Evolutionary conservation across 2,113 vertebrate species (phyloP).

Genomic region (Xenotilapia flavipinnis): DNA sequence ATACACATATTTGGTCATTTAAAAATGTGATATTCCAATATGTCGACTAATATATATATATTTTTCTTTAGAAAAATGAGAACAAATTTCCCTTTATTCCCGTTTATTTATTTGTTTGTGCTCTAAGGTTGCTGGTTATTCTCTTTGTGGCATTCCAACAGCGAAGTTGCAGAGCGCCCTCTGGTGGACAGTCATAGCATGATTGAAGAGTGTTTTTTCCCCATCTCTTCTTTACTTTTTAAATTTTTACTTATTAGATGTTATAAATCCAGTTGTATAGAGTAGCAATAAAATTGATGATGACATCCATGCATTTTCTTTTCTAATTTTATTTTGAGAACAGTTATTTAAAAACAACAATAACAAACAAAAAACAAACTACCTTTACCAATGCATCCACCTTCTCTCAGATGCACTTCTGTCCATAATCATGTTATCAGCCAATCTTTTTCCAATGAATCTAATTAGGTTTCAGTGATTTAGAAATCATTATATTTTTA

Average conservation of each 20-base stretch:
- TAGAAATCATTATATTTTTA: not conserved
- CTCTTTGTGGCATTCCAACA: not conserved
- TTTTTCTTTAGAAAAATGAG: not conserved
- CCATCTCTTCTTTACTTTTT: not conserved
- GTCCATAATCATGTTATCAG: not conserved
- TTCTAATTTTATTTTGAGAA: not conserved
- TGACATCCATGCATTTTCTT: not conserved
- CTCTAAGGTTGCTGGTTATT: not conserved
- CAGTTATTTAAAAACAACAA: not conserved
- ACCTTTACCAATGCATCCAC: accelerated
- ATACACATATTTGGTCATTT: accelerated
- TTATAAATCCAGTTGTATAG: not conserved
- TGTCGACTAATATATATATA: too few relatives aligned
- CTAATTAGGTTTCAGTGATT: not conserved
- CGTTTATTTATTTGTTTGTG: not conserved
- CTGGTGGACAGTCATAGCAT: not conserved
- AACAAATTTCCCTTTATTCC: not conserved
- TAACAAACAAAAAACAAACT: not conserved
- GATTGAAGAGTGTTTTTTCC: not conserved
- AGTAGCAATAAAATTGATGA: not conserved
- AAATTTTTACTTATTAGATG: not conserved
- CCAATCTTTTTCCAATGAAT: not conserved
- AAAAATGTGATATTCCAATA: accelerated
- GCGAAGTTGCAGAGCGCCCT: not conserved
- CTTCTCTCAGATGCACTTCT: not conserved